Conservation (phyloP, 1,140 invertebrate species). For the Grapholita molesta region DNA sequence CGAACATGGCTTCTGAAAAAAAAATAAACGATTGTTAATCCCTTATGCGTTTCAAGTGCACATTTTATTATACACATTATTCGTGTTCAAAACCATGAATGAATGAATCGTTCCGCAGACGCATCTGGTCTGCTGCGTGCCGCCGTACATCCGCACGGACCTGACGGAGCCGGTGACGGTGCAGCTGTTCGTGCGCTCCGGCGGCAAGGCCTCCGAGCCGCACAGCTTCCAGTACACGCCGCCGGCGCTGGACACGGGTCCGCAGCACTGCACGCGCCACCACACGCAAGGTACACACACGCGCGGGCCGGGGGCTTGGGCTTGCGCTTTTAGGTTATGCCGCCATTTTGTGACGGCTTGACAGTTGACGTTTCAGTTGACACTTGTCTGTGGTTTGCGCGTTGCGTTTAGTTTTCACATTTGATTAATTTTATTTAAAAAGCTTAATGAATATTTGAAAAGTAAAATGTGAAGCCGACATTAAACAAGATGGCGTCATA, state of each 20-base stretch:
- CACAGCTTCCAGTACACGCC: conserved; percentile 92
- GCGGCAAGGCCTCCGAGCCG: conserved; percentile 92
- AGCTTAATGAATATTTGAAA: no score
- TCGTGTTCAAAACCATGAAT: no score
- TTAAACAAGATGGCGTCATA: conserved; percentile 13
- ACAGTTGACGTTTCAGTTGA: background rate
- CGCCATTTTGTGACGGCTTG: conserved; percentile 2
- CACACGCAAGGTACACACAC: conserved; percentile 51
- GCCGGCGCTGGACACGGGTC: conserved; percentile 40
- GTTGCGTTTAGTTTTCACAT: no score
- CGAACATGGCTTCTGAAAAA: no score
- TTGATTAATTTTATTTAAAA: background rate
- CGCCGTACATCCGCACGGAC: conserved; percentile 84
- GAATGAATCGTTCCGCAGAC: conserved; percentile 80
- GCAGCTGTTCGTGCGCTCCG: conserved; percentile 90
- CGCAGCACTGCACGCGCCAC: conserved; percentile 60
- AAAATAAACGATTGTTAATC: no score
- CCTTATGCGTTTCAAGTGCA: no score
- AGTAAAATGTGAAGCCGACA: background rate
- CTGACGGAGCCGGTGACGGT: conserved; percentile 85
- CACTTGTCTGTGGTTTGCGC: background rate
- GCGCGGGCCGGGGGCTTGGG: background rate
- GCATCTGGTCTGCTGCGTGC: conserved; percentile 95
- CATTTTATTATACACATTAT: no score
- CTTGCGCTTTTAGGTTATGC: conserved; percentile 14